Conservation (phyloP, 2,888 invertebrate genomes). For the Melieria crassipennis region DNA sequence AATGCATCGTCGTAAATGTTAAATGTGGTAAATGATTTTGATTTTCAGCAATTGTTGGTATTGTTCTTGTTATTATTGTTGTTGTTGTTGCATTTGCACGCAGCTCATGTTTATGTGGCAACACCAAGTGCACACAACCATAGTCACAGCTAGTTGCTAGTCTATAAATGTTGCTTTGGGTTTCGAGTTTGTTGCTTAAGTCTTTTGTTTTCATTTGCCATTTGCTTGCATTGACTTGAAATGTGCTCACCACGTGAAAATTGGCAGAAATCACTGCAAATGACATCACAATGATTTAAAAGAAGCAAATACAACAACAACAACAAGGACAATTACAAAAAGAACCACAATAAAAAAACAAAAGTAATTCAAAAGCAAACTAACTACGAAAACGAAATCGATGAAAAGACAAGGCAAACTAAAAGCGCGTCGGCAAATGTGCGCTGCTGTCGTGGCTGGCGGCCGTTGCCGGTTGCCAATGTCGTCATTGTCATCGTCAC, state of each 20-base stretch:
- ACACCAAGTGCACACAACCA: neutral
- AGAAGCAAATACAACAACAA: neutral
- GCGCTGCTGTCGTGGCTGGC: too few relatives aligned
- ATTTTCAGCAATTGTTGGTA: neutral
- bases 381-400: neutral
- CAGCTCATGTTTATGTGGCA: neutral
- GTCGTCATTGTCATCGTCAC: too few relatives aligned
- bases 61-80: neutral
- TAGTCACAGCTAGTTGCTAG: neutral
- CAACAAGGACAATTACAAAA: constrained; percentile 4
- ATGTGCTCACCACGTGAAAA: neutral
- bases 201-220: constrained; percentile 34
- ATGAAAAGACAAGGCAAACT: too few relatives aligned
- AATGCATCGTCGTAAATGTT: too few relatives aligned
- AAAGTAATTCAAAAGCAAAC: neutral
- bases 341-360: constrained; percentile 33
- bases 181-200: constrained; percentile 36
- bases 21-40: too few relatives aligned
- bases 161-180: neutral
- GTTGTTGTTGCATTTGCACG: neutral
- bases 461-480: too few relatives aligned
- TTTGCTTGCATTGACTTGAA: neutral
- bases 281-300: neutral
- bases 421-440: too few relatives aligned
- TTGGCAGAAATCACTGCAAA: neutral